Evolutionary conservation across 2,888 invertebrate species (phyloP), one percentile per base, ranked within the genome.

Genomic region (Argyresthia albistria): DNA sequence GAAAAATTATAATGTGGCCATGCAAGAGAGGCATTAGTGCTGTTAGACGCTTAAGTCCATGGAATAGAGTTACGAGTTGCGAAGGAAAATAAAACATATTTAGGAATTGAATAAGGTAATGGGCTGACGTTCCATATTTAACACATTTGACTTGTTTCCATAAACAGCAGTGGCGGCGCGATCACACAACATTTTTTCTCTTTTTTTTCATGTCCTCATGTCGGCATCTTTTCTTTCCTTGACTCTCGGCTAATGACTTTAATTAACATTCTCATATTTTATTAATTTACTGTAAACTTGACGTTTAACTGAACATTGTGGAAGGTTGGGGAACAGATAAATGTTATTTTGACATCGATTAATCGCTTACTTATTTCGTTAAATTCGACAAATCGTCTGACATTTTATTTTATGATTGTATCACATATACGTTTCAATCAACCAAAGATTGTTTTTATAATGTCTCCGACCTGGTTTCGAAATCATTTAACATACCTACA

Each of bases 71-170:
- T 70, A 67, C 80, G 77, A 79, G 80, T 55, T 43, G 53, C 3
- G 36, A 65, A 15, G n/a, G 15, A 70, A 73, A 72, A 79, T 76
- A 80, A 77, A 73, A 68, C 70, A 70, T 71, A 77, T 76, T 79
- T 78, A 64, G 70, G 76, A 80, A 84, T 83, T 84, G 82, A 86
- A 83, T 84, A 78, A 78, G 69, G 73, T 80, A 84, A 84, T 80
- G 80, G 76, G 67, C 61, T 59, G 54, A 61, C 65, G 71, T 69
- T 73, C 72, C 67, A 78, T 73, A 78, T 79, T 80, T 79, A 80
- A 80, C 76, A 78, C 78, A 77, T 82, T 77, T 70, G 76, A 79
- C 72, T 79, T 77, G 81, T 80, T 81, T 84, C 73, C 77, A 73
- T 80, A 81, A 80, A 82, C 79, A 80, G 45, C 61, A 64, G 52